A percentile compares a stretch with the other conserved stretches of the same genome.
Evolutionary conservation across 2,113 vertebrate species (phyloP).

Genomic region (Xyrauchen texanus): DNA sequence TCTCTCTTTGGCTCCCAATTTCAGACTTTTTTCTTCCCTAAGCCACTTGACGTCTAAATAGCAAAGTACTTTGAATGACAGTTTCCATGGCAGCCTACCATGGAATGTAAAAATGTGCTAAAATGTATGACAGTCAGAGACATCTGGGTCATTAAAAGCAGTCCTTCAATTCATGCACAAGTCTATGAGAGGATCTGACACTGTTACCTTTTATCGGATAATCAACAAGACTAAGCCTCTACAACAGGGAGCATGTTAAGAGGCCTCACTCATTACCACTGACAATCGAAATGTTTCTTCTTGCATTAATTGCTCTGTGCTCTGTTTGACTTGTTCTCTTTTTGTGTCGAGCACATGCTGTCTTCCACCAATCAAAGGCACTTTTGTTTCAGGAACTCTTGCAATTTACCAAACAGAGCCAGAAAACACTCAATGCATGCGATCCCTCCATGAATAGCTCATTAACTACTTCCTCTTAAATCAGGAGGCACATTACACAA

Average conservation of each 20-base stretch:
- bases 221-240: slow-evolving; percentile 5
- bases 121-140: slow-evolving; percentile 1
- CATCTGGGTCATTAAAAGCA: background rate
- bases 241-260: background rate
- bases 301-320: slow-evolving; percentile 19
- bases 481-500: slow-evolving; percentile 1
- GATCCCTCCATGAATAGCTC: slow-evolving; percentile 19
- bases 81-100: slow-evolving; percentile 14
- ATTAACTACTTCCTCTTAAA: slow-evolving; percentile 19
- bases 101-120: background rate
- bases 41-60: slow-evolving; percentile 28
- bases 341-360: background rate
- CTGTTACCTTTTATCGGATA: slow-evolving; percentile 6
- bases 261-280: background rate
- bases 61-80: slow-evolving; percentile 23
- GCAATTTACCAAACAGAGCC: background rate
- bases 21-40: background rate
- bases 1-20: slow-evolving; percentile 13
- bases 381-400: slow-evolving; percentile 21
- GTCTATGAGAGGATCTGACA: background rate
- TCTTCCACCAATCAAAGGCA: slow-evolving; percentile 9
- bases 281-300: background rate
- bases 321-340: background rate
- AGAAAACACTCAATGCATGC: background rate
- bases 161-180: background rate